A percentile compares a stretch with the other conserved stretches of the same genome.
These are phyloP conservation scores for Eueides isabella DNA, from an alignment of 1,140 invertebrate species.

Conservation along the genomic window DNA sequence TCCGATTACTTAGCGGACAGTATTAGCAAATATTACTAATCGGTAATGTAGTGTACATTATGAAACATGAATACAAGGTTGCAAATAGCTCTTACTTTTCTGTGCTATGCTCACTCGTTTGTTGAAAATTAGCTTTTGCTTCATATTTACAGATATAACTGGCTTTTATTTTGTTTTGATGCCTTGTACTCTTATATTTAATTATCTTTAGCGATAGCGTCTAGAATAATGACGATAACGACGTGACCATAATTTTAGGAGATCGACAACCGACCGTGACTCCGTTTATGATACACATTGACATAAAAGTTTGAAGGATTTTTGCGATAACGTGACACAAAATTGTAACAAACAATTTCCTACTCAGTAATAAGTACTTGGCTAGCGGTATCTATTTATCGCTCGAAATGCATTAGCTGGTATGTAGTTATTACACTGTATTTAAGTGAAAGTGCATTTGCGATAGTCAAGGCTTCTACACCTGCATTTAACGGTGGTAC, in stretches of 20 bases:
- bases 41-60: background rate
- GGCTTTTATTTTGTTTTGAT: conserved; percentile 49
- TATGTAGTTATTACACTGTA: conserved; percentile 31
- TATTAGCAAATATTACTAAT: too few relatives aligned
- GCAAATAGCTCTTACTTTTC: background rate
- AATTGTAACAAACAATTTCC: conserved; percentile 57
- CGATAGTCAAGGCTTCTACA: conserved; percentile 63
- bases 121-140: background rate
- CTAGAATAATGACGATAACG: conserved; percentile 58
- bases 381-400: conserved; percentile 15
- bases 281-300: conserved; percentile 67
- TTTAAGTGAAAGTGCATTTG: conserved; percentile 64
- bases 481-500: conserved; percentile 49
- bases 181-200: conserved; percentile 48
- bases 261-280: conserved; percentile 79
- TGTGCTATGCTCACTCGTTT: background rate
- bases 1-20: background rate
- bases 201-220: conserved; percentile 48
- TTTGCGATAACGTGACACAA: conserved; percentile 73
- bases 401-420: conserved; percentile 11
- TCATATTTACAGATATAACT: conserved; percentile 11
- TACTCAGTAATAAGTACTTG: conserved; percentile 19
- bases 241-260: conserved; percentile 73
- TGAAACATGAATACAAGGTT: conserved; percentile 4
- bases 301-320: conserved; percentile 74